Base-by-base conservation (phyloP, 2,797 vertebrate species). In the Spea hammondii region DNA sequence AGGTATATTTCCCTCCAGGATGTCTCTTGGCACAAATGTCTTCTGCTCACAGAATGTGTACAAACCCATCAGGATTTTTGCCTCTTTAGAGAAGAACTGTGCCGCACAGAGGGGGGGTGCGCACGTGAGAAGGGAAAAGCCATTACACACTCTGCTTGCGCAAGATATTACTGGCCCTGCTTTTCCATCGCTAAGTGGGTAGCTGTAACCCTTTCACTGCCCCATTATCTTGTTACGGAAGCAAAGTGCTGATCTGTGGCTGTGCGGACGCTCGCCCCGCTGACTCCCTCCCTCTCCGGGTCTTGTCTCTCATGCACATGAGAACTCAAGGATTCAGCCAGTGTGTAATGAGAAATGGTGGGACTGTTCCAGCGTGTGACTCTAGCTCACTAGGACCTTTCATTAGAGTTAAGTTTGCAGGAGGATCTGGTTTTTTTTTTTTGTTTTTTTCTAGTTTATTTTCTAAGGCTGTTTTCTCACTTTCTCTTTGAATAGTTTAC, bases 331-430 rank as follows among this genome's bases (percentile, higher is more conserved):
- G 53, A 46, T 60, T 57, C 78, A 74, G 13, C 32, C 55, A 70
- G 72, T 74, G 78, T 79, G 55, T 79, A 79, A 79, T 79, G 65
- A 79, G 78, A 79, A 79, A 79, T 72, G 47, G 65, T 51, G 7
- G 55, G 69, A 45, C 60, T 49, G 69, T 78, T 72, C 76, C 50
- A 44, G 55, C 50, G 51, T 53, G 10, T 68, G 47, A 54, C 48
- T 69, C 14, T 17, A 14, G 8, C 68, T 17, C 60, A 47, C 17
- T 11, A 72, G 64, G 50, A 54, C 6, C 17, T 17, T 66, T 8
- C 60, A 55, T 5, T 57, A 32, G 2, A 32, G 32, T 32, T 32
- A 3, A 32, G 32, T 32, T 32, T 32, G 32, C 32, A 32, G 32
- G 32, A 32, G 32, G 32, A 32, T 32, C 32, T 53, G 10, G 10